These are phyloP conservation scores for Uromys caudimaculatus DNA, from an alignment of 2,797 vertebrate genomes.

Conservation along the genomic window DNA sequence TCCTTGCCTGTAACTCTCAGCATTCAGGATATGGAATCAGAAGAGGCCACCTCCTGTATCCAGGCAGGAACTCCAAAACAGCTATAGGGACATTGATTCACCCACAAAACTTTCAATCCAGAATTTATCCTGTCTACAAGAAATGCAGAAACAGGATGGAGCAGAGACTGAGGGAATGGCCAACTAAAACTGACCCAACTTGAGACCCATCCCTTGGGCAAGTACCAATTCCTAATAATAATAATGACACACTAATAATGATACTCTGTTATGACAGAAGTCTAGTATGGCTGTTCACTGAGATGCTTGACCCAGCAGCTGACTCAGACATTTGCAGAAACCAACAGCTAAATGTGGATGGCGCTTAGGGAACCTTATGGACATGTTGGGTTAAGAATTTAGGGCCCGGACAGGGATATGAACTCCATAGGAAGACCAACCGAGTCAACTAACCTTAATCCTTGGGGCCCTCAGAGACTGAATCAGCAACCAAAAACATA, in stretches of 20 bases:
- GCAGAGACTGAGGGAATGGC: background rate
- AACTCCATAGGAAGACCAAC: background rate
- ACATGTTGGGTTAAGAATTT: background rate
- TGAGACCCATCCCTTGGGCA: background rate
- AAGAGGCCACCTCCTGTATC: background rate
- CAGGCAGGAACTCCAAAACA: background rate
- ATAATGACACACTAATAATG: background rate
- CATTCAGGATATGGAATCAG: background rate
- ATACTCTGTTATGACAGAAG: background rate
- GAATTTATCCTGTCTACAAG: background rate
- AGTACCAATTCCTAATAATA: background rate
- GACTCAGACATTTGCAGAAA: background rate
- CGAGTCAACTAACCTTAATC: background rate
- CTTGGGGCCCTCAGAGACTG: background rate
- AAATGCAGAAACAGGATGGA: background rate
- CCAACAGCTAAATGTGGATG: background rate
- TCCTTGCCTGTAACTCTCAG: background rate
- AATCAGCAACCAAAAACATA: background rate
- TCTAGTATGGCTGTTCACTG: background rate
- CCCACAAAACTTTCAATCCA: background rate
- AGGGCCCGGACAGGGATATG: background rate
- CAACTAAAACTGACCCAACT: background rate
- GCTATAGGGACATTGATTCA: background rate
- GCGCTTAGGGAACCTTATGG: background rate
- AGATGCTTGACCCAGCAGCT: background rate